Evolutionary conservation across 2,113 vertebrate species (phyloP), one percentile per base, ranked within the genome.

Genomic region (Microcebus lehilahytsara): DNA sequence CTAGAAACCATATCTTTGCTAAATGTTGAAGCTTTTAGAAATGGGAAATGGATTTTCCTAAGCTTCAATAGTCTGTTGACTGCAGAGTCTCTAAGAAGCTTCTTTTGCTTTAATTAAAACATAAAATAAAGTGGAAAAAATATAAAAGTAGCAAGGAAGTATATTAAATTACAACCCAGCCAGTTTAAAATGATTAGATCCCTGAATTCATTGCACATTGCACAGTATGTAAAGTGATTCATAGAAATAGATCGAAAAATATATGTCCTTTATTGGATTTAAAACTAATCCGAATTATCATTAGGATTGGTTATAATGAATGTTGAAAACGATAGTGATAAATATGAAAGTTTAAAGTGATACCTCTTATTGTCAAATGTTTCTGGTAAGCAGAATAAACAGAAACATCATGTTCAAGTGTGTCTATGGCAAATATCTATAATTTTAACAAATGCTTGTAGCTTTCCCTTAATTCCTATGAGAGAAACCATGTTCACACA

Each of bases 261-360:
- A 8, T 51, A 51, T 60, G 5, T 80, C 20, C 8, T 22, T 67
- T 69, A 88, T 85, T 64, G 25, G 25, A 64, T 64, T 85, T 42
- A 83, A 95, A 91, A 96, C 62, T 42, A 75, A 95, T 74, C 9
- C 37, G 91, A 88, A 64, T 5, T 23, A 71, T 67, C 40, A 13
- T 49, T 96, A 85, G n/a, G 27, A 22, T 71, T 90, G 25, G 9
- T 64, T 94, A 66, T 34, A 81, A 75, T 80, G 77, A 93, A 95
- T 81, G 10, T 67, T 66, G 42, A 78, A 75, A 89, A 78, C 32
- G 20, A 85, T 25, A 42, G 22, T 79, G 58, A 71, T 83, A 87
- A 66, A 64, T 78, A 78, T 78, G 64, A 80, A 2, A 67, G 64
- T 51, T 84, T 66, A 49, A 40, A 84, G n/a, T 19, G 32, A 85